phyloP scores from a whole-genome alignment of 2,113 vertebrate genomes.

The Silurus meridionalis region DNA sequence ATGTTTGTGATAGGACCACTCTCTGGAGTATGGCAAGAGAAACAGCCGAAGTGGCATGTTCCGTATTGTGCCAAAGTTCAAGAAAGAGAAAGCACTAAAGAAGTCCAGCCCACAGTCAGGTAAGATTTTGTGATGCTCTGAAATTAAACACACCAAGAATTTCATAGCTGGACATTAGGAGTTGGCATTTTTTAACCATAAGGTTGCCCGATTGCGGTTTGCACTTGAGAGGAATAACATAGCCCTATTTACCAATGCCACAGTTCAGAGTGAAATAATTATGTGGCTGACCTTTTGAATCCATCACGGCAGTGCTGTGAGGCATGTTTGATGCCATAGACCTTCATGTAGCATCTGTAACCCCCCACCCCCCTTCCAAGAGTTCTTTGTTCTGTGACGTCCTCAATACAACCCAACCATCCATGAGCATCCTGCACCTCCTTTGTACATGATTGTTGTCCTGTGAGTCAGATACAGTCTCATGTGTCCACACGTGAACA shows the following conservation, averaged over 20 bases:
- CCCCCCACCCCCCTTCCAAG: constrained; percentile 21
- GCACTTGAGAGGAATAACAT: background rate
- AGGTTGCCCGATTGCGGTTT: constrained; percentile 7
- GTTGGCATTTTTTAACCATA: background rate
- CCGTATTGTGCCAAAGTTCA: constrained; percentile 98
- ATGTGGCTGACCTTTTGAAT: constrained; percentile 9
- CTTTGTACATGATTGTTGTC: constrained; percentile 61
- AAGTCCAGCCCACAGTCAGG: constrained; percentile 90
- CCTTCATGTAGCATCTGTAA: constrained; percentile 40
- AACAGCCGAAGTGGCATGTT: constrained; percentile 94
- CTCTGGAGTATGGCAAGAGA: constrained; percentile 94
- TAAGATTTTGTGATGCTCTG: constrained; percentile 61
- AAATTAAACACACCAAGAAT: background rate
- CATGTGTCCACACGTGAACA: constrained; percentile 50
- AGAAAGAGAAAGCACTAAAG: constrained; percentile 92
- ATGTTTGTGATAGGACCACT: constrained; percentile 81
- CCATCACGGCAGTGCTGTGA: constrained; percentile 15
- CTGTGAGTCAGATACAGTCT: constrained; percentile 48
- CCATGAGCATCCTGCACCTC: constrained; percentile 55
- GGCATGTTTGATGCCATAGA: constrained; percentile 13
- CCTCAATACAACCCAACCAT: constrained; percentile 59
- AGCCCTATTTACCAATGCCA: background rate
- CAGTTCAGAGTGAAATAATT: constrained; percentile 1
- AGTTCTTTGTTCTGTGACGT: constrained; percentile 53
- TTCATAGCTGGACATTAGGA: constrained; percentile 9